Evolutionary conservation across 2,888 invertebrate species (phyloP).

Genomic region (Ormia ochracea): DNA sequence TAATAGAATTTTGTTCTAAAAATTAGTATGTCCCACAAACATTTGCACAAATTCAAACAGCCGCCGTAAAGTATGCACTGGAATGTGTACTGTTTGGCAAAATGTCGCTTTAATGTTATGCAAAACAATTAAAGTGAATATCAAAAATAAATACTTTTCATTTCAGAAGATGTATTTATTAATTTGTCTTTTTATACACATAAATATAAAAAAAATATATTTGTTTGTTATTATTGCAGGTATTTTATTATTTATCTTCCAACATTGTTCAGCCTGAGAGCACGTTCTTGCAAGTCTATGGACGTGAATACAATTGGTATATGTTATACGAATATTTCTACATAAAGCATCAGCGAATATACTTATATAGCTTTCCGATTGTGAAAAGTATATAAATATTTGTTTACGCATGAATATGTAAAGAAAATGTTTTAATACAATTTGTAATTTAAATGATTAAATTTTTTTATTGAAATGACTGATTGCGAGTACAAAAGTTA

Average conservation of each 20-base stretch:
- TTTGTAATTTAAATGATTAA: no score
- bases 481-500: no score
- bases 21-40: no score
- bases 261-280: background rate
- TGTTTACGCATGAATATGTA: no score
- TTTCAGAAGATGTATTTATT: slow-evolving; percentile 12
- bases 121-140: slow-evolving; percentile 33
- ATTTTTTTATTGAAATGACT: no score
- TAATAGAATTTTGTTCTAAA: no score
- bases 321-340: no score
- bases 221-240: slow-evolving; percentile 22
- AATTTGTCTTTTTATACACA: background rate
- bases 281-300: background rate
- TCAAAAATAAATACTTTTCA: background rate
- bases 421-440: no score
- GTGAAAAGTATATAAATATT: no score
- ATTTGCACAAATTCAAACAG: background rate
- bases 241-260: slow-evolving; percentile 18
- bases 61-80: background rate
- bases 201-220: no score
- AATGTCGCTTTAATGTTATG: slow-evolving; percentile 18
- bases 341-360: no score
- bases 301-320: background rate
- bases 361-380: no score
- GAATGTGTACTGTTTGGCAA: slow-evolving; percentile 1